These are phyloP conservation scores for Tenthredo livida DNA, from an alignment of 2,888 invertebrate species.

Conservation along the genomic window DNA sequence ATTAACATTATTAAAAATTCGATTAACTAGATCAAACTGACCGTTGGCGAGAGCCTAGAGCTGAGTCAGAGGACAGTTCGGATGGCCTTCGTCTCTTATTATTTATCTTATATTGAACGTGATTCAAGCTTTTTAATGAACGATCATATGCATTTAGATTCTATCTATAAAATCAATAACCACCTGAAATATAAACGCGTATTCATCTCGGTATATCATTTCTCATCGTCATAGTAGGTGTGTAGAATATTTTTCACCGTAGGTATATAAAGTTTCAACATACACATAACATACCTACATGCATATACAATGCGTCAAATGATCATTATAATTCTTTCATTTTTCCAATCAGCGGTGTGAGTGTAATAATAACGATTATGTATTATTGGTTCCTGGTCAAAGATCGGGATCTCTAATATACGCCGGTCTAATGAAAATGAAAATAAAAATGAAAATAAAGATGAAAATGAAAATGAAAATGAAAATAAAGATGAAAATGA, in stretches of 20 bases:
- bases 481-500: no score
- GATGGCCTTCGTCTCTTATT: constrained; percentile 46
- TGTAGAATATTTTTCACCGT: not conserved
- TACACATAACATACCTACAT: not conserved
- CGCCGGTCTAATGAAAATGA: not conserved
- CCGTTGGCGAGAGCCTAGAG: constrained; percentile 2
- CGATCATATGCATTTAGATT: no score
- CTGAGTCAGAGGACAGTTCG: constrained; percentile 40
- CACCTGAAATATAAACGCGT: constrained; percentile 29
- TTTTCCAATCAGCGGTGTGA: not conserved
- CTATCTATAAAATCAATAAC: not conserved
- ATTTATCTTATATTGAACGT: constrained; percentile 23
- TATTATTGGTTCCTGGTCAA: not conserved
- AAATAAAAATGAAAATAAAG: not conserved
- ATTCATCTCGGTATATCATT: constrained; percentile 4
- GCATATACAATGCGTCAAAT: not conserved
- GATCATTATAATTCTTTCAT: not conserved
- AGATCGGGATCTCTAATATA: not conserved
- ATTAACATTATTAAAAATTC: constrained; percentile 29
- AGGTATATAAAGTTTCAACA: constrained; percentile 20
- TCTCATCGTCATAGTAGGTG: not conserved
- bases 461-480: no score
- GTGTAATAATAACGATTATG: not conserved
- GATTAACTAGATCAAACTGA: constrained; percentile 42
- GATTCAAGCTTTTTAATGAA: not conserved